Percentiles rank a stretch among this genome's conserved stretches.
These are phyloP conservation scores for Odontamblyopus rebecca DNA, from an alignment of 2,797 vertebrate genomes.

Conservation along the genomic window DNA sequence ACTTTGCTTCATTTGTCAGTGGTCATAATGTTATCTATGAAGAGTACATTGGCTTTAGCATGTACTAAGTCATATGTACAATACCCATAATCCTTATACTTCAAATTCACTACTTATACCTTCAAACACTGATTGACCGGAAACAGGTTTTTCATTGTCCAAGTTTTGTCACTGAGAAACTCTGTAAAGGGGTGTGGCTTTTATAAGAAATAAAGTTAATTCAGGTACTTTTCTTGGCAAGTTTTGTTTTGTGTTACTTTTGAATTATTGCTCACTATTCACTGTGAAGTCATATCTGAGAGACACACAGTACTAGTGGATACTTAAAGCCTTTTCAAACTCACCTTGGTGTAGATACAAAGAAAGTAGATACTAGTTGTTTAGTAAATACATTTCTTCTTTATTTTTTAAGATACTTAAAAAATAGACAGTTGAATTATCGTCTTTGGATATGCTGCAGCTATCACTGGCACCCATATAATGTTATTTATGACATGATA, in stretches of 20 bases:
- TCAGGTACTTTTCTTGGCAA: constrained; percentile 49
- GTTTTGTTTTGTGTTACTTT: not conserved
- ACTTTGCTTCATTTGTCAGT: not conserved
- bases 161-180: constrained; percentile 46
- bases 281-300: not conserved
- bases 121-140: constrained; percentile 20
- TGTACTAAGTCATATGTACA: constrained; percentile 19
- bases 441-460: not conserved
- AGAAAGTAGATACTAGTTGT: not conserved
- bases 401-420: not conserved
- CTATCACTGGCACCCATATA: not conserved
- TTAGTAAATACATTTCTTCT: not conserved
- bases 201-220: constrained; percentile 80
- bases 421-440: not conserved
- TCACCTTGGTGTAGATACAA: not conserved
- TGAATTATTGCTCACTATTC: not conserved
- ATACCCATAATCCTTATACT: constrained; percentile 5
- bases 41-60: not conserved
- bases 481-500: not conserved
- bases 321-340: not conserved
- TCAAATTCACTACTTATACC: not conserved
- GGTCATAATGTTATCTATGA: constrained; percentile 1
- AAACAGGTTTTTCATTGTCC: constrained; percentile 30
- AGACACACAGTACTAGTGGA: not conserved
- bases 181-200: constrained; percentile 67